These are phyloP conservation scores for Caenorhabditis briggsae DNA, from an alignment of 1,140 invertebrate species.

Conservation along the genomic window DNA sequence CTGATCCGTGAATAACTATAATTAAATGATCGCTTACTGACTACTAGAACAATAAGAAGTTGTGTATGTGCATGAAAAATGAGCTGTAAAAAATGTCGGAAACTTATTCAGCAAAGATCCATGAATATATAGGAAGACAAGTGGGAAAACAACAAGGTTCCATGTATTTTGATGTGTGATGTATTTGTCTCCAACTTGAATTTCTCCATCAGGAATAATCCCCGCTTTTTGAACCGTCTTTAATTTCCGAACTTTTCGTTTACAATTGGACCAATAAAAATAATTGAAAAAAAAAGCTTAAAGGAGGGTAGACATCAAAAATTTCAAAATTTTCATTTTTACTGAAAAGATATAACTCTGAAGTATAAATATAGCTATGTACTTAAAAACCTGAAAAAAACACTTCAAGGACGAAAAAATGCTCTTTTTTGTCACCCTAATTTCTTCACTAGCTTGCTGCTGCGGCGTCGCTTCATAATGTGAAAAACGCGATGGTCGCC, in stretches of 20 bases:
- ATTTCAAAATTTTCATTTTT: too few species aligned
- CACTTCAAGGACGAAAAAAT: too few species aligned
- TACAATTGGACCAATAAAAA: not conserved
- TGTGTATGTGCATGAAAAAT: constrained; percentile 3
- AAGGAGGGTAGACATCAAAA: too few species aligned
- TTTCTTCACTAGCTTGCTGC: too few species aligned
- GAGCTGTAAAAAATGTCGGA: not conserved
- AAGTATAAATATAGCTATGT: too few species aligned
- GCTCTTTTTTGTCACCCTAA: too few species aligned
- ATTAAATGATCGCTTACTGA: constrained; percentile 24
- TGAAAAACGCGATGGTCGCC: too few species aligned
- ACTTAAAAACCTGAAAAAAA: too few species aligned
- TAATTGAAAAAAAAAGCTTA: not conserved
- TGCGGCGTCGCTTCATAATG: too few species aligned
- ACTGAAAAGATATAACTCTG: too few species aligned
- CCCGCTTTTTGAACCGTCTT: not conserved
- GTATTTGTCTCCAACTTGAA: constrained; percentile 22
- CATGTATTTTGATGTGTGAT: constrained; percentile 5
- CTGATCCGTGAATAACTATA: constrained; percentile 37
- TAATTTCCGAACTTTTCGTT: not conserved
- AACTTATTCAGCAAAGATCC: not conserved
- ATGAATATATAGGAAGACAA: not conserved
- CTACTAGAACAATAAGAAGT: constrained; percentile 5
- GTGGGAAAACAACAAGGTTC: not conserved
- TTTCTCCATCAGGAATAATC: not conserved